Evolutionary conservation across 2,797 vertebrate genomes (phyloP).

Genomic region (Hybognathus amarus): DNA sequence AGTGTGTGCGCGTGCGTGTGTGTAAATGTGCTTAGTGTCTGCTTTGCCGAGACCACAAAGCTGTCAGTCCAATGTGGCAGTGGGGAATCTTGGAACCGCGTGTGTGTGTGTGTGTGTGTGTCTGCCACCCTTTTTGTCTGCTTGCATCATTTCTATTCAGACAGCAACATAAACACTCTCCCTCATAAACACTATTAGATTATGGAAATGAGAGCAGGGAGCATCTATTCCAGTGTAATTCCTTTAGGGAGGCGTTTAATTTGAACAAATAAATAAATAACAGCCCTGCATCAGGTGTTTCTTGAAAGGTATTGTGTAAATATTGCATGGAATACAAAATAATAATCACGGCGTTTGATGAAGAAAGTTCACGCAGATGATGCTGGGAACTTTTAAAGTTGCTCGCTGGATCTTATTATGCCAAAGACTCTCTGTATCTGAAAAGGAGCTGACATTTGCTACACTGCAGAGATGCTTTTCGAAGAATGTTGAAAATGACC

Average conservation of each 20-base stretch:
- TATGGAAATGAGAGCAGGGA: constrained; percentile 77
- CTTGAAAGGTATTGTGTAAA: constrained; percentile 54
- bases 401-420: constrained; percentile 43
- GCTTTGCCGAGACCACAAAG: constrained; percentile 52
- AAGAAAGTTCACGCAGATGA: constrained; percentile 56
- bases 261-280: constrained; percentile 80
- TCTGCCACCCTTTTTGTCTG: constrained; percentile 33
- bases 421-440: constrained; percentile 51
- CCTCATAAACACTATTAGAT: constrained; percentile 80
- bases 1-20: constrained; percentile 30
- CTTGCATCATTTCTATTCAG: constrained; percentile 76
- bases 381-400: constrained; percentile 58
- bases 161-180: constrained; percentile 62
- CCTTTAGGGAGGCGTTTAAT: constrained; percentile 80
- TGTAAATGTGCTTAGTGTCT: constrained; percentile 38
- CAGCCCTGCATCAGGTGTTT: constrained; percentile 58
- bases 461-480: constrained; percentile 21
- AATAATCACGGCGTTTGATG: constrained; percentile 56
- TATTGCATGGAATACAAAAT: constrained; percentile 48
- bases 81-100: constrained; percentile 23
- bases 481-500: constrained; percentile 30
- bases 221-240: constrained; percentile 77
- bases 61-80: constrained; percentile 44
- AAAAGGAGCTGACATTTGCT: constrained; percentile 28
- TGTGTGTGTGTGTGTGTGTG: constrained; percentile 6